Evolutionary conservation across 1,140 invertebrate genomes (phyloP).

Genomic region (Lasioglossum baleicum): DNA sequence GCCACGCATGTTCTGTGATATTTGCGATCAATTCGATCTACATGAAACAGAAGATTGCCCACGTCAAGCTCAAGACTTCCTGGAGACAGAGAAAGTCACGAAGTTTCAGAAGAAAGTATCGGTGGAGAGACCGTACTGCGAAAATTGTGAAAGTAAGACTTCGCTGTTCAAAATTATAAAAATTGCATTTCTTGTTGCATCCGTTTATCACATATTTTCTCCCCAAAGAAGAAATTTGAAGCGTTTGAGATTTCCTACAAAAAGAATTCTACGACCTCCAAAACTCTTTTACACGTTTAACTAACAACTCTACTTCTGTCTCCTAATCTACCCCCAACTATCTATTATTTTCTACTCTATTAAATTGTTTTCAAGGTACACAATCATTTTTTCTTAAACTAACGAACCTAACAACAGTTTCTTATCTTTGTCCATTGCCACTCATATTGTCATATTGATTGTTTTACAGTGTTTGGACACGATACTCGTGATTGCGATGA

Average conservation of each 20-base stretch:
- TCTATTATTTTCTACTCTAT: neutral
- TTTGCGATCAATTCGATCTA: slow-evolving; percentile 96
- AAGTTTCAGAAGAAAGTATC: slow-evolving; percentile 76
- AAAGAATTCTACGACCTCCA: slow-evolving; percentile 7
- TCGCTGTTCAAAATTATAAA: slow-evolving; percentile 6
- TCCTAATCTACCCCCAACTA: neutral
- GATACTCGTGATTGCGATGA: slow-evolving; percentile 60
- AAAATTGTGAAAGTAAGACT: slow-evolving; percentile 91
- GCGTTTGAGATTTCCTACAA: slow-evolving; percentile 34
- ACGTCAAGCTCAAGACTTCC: slow-evolving; percentile 85
- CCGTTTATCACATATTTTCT: slow-evolving; percentile 28
- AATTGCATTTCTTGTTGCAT: neutral
- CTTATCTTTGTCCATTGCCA: neutral
- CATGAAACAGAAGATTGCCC: slow-evolving; percentile 99
- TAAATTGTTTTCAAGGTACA: neutral
- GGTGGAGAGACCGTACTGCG: slow-evolving; percentile 91
- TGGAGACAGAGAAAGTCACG: slow-evolving; percentile 77
- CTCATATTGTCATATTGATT: slow-evolving; percentile 28
- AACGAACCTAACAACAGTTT: neutral
- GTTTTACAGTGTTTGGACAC: slow-evolving; percentile 60
- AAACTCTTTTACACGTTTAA: slow-evolving; percentile 22
- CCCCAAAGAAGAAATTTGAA: slow-evolving; percentile 62
- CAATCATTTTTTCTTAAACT: neutral
- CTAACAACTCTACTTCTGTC: neutral
- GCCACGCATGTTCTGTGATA: slow-evolving; percentile 96